phyloP scores from a whole-genome alignment of 1,140 invertebrate species.

The Gryllus bimaculatus region DNA sequence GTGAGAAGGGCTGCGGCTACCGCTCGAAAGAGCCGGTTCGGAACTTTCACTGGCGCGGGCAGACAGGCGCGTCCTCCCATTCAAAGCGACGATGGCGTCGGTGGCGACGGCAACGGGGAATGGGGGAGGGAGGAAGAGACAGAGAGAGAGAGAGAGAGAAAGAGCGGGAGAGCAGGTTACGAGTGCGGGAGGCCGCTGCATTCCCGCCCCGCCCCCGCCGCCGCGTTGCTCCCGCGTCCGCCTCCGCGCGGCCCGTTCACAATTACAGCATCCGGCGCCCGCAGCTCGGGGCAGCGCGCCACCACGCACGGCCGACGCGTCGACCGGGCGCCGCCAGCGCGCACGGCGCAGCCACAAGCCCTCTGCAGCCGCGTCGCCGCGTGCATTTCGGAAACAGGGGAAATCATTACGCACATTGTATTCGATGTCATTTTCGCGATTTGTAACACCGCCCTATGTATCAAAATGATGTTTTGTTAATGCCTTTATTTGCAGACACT shows the following conservation, averaged over 20 bases:
- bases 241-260: neutral
- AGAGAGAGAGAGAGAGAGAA: neutral
- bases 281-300: neutral
- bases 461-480: no score
- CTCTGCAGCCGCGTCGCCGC: neutral
- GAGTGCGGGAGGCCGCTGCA: no score
- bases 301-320: no score
- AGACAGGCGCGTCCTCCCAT: neutral
- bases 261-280: slow-evolving; percentile 2
- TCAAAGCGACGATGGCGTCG: neutral
- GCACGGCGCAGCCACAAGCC: neutral
- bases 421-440: no score
- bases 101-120: neutral
- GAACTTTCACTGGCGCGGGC: neutral
- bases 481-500: no score
- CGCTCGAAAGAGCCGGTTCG: neutral
- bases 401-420: no score
- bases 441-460: no score
- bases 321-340: no score
- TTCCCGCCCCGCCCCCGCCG: no score
- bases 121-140: neutral
- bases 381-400: no score
- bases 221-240: neutral
- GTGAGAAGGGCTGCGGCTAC: neutral
- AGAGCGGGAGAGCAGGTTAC: no score